These are phyloP conservation scores for Drosophila aff. DNA, from an alignment of 1,140 invertebrate species.

Conservation along the genomic window DNA sequence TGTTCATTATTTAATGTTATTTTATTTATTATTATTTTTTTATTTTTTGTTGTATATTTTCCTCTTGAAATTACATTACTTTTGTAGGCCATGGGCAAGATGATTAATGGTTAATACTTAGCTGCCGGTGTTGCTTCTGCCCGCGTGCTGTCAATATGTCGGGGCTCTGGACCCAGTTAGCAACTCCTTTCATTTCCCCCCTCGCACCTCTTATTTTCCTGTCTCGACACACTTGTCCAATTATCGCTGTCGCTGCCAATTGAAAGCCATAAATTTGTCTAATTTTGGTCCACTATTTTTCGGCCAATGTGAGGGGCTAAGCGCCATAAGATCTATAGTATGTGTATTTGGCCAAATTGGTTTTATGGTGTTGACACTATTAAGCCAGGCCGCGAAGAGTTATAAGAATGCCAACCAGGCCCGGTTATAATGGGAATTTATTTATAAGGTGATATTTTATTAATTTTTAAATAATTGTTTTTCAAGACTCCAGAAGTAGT, in stretches of 20 bases:
- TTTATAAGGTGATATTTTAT: too few relatives aligned
- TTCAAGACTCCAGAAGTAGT: too few relatives aligned
- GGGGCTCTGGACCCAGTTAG: conserved; percentile 16
- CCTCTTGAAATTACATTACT: conserved; percentile 21
- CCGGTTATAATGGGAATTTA: neutral
- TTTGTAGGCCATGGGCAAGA: conserved; percentile 57
- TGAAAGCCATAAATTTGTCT: conserved; percentile 71
- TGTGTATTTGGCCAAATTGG: conserved; percentile 41
- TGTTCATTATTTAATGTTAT: neutral
- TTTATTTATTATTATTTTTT: neutral
- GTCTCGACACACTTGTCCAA: conserved; percentile 49
- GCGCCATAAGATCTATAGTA: conserved; percentile 11
- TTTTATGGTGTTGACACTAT: conserved; percentile 59
- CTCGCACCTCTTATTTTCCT: neutral
- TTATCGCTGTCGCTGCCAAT: conserved; percentile 70
- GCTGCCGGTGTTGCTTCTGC: conserved; percentile 37
- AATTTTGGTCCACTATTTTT: conserved; percentile 5
- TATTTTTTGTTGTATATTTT: neutral
- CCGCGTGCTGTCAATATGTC: conserved; percentile 50
- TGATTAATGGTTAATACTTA: conserved; percentile 58
- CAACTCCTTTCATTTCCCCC: neutral
- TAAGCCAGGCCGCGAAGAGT: conserved; percentile 22
- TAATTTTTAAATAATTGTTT: too few relatives aligned
- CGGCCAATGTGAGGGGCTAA: conserved; percentile 12
- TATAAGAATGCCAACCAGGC: neutral